Percentiles rank a stretch among this genome's conserved stretches.
phyloP scores from a whole-genome alignment of 2,797 vertebrate genomes.

The Argentina silus region DNA sequence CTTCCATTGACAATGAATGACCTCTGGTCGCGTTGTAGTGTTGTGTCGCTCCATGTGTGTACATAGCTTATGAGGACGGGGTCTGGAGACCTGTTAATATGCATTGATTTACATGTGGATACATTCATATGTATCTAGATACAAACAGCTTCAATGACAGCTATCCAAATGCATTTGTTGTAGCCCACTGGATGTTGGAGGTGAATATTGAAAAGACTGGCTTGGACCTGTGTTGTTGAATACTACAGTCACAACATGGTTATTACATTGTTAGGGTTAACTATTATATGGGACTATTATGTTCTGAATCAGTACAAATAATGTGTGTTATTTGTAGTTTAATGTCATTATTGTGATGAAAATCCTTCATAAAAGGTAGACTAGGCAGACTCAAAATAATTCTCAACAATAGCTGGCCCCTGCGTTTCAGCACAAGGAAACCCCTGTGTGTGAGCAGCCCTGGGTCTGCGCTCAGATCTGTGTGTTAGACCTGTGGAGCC shows the following conservation, averaged over 20 bases:
- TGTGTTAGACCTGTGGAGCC: constrained; percentile 7
- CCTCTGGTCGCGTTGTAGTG: no score
- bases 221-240: neutral
- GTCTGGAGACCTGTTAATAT: no score
- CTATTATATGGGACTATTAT: no score
- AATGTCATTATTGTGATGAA: no score
- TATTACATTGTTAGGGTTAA: neutral
- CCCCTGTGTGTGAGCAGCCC: neutral
- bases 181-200: neutral
- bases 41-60: no score
- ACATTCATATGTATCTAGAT: neutral
- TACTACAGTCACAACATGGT: neutral
- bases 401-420: neutral
- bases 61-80: no score
- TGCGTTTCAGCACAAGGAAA: constrained; percentile 5
- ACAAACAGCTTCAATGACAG: no score
- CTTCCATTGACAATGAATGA: no score
- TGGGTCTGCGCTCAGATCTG: neutral
- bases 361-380: neutral
- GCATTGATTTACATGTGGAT: neutral
- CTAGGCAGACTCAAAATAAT: neutral
- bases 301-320: no score
- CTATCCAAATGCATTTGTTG: neutral
- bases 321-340: no score
- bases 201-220: no score